phyloP scores from a whole-genome alignment of 2,797 vertebrate species.

The Parotocinclus haroldoi region DNA sequence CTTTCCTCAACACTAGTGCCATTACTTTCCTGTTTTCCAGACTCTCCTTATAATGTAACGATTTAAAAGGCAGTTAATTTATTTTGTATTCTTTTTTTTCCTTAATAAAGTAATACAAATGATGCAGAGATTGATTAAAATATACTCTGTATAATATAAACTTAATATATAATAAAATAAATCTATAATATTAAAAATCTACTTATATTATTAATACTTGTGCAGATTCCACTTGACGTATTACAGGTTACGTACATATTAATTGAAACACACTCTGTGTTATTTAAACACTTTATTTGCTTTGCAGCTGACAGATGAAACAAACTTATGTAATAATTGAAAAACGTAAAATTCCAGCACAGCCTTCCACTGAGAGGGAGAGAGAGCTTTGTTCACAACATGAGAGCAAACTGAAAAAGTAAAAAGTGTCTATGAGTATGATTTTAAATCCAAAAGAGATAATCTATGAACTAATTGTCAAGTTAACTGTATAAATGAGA shows the following conservation, averaged over 20 bases:
- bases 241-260: conserved; percentile 15
- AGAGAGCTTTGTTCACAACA: conserved; percentile 24
- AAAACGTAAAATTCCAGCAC: conserved; percentile 41
- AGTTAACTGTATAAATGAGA: neutral
- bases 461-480: too few species aligned
- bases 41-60: conserved; percentile 1
- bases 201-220: neutral
- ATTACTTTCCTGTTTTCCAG: conserved; percentile 76
- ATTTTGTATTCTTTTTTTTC: too few species aligned
- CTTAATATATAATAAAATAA: too few species aligned
- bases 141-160: too few species aligned
- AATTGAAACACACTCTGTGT: conserved; percentile 1
- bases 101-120: too few species aligned
- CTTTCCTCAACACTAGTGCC: conserved; percentile 71
- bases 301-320: conserved; percentile 60
- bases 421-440: too few species aligned
- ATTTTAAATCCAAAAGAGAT: too few species aligned
- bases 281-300: conserved; percentile 64
- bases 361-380: conserved; percentile 27
- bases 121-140: too few species aligned
- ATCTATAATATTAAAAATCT: too few species aligned
- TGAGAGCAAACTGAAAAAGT: conserved; percentile 27
- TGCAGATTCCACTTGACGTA: neutral
- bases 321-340: conserved; percentile 53
- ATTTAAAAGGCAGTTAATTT: too few species aligned